A percentile compares a stretch with the other conserved stretches of the same genome.
Evolutionary conservation across 1,140 invertebrate genomes (phyloP).

Genomic region (Aricia agestis): DNA sequence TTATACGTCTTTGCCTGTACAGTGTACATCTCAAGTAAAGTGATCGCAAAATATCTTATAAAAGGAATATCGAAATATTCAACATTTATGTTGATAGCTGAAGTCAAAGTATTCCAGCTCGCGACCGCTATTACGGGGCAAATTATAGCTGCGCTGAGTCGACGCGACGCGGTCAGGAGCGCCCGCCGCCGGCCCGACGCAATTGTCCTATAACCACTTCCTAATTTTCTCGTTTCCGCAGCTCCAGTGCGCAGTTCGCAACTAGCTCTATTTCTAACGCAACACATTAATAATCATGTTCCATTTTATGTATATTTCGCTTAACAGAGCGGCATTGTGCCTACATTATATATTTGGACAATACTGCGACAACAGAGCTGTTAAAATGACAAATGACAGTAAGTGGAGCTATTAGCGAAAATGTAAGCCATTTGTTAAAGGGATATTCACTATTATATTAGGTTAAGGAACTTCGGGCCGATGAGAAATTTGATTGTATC

Average conservation of each 20-base stretch:
- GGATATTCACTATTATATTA: not conserved
- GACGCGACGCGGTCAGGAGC: slow-evolving; percentile 32
- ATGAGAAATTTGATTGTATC: not conserved
- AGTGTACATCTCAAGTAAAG: not conserved
- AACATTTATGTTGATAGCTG: not conserved
- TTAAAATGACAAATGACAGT: not conserved
- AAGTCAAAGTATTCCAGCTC: not conserved
- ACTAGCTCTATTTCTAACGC: slow-evolving; percentile 19
- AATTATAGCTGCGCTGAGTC: slow-evolving; percentile 28
- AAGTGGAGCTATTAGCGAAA: not conserved
- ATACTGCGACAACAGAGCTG: not conserved
- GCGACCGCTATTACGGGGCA: slow-evolving; percentile 12
- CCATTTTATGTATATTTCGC: not conserved
- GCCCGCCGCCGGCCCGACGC: slow-evolving; percentile 41
- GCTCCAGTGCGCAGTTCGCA: slow-evolving; percentile 31
- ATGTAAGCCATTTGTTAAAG: not conserved
- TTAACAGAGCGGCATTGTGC: no score
- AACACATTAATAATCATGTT: not conserved
- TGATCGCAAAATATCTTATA: not conserved
- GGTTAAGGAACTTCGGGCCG: not conserved
- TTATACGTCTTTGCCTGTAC: no score
- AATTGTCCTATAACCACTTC: slow-evolving; percentile 71
- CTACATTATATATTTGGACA: not conserved
- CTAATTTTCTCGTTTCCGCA: slow-evolving; percentile 70
- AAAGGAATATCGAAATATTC: not conserved